Percentiles rank a stretch among this genome's conserved stretches.
These are phyloP conservation scores for Pristionchus entomophagus DNA, from an alignment of 2,888 invertebrate species.

Conservation along the genomic window DNA sequence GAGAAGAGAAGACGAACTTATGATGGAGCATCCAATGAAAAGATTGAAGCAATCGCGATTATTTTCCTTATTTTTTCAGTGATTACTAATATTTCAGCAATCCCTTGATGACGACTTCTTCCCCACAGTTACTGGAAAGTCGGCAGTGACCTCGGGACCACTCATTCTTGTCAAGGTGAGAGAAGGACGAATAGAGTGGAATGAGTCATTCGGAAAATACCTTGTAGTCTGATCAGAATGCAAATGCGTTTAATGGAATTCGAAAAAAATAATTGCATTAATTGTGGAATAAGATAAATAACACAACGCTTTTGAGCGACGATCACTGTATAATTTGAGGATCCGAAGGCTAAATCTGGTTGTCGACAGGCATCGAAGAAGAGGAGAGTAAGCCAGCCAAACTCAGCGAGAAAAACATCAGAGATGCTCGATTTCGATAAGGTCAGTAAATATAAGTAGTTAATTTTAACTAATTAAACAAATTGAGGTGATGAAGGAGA, in stretches of 20 bases:
- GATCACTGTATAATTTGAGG: background rate
- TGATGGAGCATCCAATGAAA: no score
- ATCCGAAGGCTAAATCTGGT: background rate
- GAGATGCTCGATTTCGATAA: slow-evolving; percentile 34
- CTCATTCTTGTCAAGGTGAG: slow-evolving; percentile 46
- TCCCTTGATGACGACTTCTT: slow-evolving; percentile 16
- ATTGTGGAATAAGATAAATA: no score
- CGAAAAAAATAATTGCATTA: no score
- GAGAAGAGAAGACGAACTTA: no score
- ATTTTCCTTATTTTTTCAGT: background rate
- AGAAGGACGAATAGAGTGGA: background rate
- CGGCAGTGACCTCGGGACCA: slow-evolving; percentile 13
- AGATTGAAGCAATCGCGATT: no score
- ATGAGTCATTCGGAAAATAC: no score
- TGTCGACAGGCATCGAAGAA: background rate
- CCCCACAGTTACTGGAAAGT: background rate
- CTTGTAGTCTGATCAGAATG: no score
- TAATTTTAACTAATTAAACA: background rate
- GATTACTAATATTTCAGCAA: background rate
- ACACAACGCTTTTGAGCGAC: no score
- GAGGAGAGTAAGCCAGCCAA: background rate
- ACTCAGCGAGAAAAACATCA: background rate
- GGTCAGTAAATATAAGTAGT: background rate
- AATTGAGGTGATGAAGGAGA: slow-evolving; percentile 35
- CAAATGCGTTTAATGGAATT: background rate